phyloP scores from a whole-genome alignment of 37 sponge, comb jelly and placozoan species.

The Cliona cf. orientalis region DNA sequence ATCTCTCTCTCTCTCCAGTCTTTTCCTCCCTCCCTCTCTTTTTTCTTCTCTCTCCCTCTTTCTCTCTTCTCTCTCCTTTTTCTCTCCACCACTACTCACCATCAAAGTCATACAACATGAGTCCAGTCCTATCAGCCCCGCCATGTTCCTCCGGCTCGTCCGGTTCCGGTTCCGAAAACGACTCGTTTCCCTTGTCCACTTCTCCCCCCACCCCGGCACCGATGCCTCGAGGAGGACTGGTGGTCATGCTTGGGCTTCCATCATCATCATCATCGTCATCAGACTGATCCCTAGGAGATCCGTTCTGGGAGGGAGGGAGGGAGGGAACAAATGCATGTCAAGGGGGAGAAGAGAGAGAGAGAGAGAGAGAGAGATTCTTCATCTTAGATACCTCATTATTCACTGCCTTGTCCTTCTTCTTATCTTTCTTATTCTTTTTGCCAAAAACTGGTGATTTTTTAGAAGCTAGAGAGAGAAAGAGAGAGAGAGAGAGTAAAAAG shows the following conservation, averaged over 20 bases:
- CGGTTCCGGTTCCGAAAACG: conserved; percentile 25
- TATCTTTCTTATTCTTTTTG: too few species aligned
- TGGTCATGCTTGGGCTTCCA: too few species aligned
- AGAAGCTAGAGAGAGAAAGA: too few species aligned
- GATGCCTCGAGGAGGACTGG: too few species aligned
- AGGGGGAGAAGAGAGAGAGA: neutral
- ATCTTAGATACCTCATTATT: too few species aligned
- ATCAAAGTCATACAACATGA: conserved; percentile 56
- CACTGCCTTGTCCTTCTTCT: too few species aligned
- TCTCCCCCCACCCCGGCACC: neutral
- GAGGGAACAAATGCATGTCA: neutral
- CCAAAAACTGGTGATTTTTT: too few species aligned
- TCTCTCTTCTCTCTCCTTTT: neutral
- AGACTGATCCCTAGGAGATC: neutral
- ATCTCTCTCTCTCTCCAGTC: neutral
- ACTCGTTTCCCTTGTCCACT: neutral
- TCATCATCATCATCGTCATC: conserved; percentile 33
- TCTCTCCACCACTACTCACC: conserved; percentile 27
- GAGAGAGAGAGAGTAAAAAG: too few species aligned
- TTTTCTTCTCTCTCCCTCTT: neutral
- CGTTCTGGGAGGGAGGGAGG: neutral
- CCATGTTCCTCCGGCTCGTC: conserved; percentile 23
- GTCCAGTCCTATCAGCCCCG: neutral
- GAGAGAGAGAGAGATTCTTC: neutral
- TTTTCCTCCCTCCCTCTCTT: neutral